These are phyloP conservation scores for Prunella strophiata DNA, from an alignment of 2,797 vertebrate species.

Conservation along the genomic window DNA sequence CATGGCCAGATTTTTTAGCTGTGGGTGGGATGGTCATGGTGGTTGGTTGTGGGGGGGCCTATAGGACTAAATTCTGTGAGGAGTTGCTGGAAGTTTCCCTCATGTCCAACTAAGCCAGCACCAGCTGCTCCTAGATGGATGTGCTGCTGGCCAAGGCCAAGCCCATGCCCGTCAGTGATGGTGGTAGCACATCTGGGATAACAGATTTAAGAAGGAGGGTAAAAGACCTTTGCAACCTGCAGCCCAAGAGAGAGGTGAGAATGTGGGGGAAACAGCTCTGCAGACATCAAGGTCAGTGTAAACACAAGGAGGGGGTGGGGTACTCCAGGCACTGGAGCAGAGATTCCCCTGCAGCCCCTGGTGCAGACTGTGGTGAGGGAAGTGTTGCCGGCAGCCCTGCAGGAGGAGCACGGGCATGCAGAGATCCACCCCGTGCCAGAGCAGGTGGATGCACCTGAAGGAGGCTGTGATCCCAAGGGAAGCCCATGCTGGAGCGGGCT, in stretches of 20 bases:
- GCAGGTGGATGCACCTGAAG: not conserved
- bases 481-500: not conserved
- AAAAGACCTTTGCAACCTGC: not conserved
- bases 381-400: not conserved
- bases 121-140: not conserved
- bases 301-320: not conserved
- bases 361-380: not conserved
- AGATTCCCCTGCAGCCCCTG: not conserved
- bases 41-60: not conserved
- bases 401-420: rapidly evolving
- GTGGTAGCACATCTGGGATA: not conserved
- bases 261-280: not conserved
- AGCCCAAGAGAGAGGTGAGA: not conserved
- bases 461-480: not conserved
- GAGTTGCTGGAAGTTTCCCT: not conserved
- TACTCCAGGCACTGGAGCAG: not conserved
- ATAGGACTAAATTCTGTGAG: not conserved
- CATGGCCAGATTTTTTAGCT: not conserved
- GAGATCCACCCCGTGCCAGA: not conserved
- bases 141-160: not conserved
- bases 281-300: not conserved
- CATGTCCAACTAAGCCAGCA: not conserved
- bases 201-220: not conserved
- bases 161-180: no score
- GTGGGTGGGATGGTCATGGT: not conserved